Base-by-base conservation (phyloP, 2,113 vertebrate genomes). In the Syngnathus typhle region DNA sequence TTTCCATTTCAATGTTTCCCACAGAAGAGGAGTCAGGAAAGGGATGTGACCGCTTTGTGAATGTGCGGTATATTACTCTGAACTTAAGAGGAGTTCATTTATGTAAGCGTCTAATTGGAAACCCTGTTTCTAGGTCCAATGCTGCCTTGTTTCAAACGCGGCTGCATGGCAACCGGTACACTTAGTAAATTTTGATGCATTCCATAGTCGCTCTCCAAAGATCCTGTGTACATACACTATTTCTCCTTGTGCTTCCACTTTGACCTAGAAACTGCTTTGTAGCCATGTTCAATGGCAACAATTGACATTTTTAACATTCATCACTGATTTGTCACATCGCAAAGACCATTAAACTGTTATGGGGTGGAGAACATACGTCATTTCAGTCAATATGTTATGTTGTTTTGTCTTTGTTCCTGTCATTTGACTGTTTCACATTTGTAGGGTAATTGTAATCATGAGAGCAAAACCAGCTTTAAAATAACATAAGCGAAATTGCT, bases 391-490 rank as follows among this genome's bases (percentile, higher is more conserved):
- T 60, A 12, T 37, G n/a, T 77, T 76, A 63, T 72, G 46, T 70
- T 77, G 43, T 70, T 79, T 19, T 72, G 64, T 80, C 47, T 77
- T 73, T 32, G 68, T 72, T 84, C 70, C 68, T 88, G 78, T 83
- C 70, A 67, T 82, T 79, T 78, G 64, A 78, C 23, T 77, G 84
- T 84, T 76, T 79, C 78, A 82, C 79, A 81, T 72, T 18, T 77
- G 71, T 88, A 88, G 56, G 77, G 82, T 85, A 82, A 75, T 77
- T 85, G 81, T 86, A 84, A 75, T 67, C 76, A 82, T 73, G 71
- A 71, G 80, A 88, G 87, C 87, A 82, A 89, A 84, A 88, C 85
- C 78, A 86, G 81, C 82, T 89, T 91, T 81, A 88, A 81, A 81
- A 72, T 60, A 78, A 79, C 86, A 81, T 88, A 82, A 85, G 84